Percentiles rank a stretch among this genome's conserved stretches.
phyloP scores from a whole-genome alignment of 2,797 vertebrate species.

The Ispidina lecontei region DNA sequence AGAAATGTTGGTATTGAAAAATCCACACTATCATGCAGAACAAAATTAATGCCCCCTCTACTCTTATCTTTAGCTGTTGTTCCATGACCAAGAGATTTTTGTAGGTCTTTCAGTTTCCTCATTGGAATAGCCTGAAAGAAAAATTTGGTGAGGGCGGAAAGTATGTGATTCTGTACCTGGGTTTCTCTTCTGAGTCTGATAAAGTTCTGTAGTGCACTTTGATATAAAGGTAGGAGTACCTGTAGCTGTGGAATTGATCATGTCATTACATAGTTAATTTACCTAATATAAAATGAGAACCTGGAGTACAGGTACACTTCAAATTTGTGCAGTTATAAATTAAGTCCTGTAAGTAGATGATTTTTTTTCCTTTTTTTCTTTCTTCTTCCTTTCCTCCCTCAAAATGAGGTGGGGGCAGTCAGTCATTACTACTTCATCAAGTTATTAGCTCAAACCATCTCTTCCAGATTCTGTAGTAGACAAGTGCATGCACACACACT shows the following conservation, averaged over 20 bases:
- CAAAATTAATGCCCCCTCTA: neutral
- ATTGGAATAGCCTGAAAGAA: neutral
- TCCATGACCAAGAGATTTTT: neutral
- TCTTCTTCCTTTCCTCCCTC: neutral
- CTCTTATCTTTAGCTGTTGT: neutral
- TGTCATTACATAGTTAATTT: neutral
- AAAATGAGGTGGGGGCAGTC: neutral
- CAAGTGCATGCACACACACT: rapidly evolving
- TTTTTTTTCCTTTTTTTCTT: neutral
- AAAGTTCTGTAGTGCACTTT: neutral
- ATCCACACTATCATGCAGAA: neutral
- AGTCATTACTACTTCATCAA: neutral
- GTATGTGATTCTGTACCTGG: neutral
- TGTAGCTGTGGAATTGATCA: neutral
- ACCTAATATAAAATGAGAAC: neutral
- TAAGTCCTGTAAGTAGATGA: neutral
- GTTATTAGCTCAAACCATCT: neutral
- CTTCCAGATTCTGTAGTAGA: neutral
- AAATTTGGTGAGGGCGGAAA: neutral
- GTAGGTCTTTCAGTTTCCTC: neutral
- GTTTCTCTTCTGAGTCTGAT: neutral
- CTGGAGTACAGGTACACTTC: neutral
- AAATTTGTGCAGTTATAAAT: neutral
- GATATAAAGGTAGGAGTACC: neutral
- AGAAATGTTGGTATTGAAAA: neutral